Base-by-base conservation (phyloP, 2,113 vertebrate genomes). In the Gavia stellata region DNA sequence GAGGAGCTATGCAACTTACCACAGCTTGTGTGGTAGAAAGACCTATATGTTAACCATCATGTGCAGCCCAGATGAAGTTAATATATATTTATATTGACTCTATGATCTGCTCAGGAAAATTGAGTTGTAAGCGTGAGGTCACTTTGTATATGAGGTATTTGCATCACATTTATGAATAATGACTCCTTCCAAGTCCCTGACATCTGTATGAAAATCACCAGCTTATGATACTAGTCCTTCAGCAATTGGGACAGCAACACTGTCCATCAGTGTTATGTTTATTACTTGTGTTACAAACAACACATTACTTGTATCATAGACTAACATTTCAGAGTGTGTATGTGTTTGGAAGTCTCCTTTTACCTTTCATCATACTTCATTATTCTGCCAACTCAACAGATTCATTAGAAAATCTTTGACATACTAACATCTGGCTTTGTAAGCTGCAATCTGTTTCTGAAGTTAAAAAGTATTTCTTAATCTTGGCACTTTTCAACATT, bases 401-500 rank as follows among this genome's bases (percentile, higher is more conserved):
- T 74, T 67, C 73, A 38, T 4, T 77, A 56, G 29, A 77, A 88
- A 59, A 74, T 55, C 14, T 66, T 67, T 92, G 42, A 70, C 18
- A 31, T 70, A 42, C 13, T 20, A 83, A 49, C n/a, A 81, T 55
- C 40, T 85, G 49, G 18, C 21, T 90, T 73, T 88, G 36, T 66
- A 78, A 59, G 3, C 5, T 52, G 19, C 11, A 47, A 42, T 66
- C 20, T 81, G 59, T 8, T 88, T 86, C 31, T 71, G 47, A 86
- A 83, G 62, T 71, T 77, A 42, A 58, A 84, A 92, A 80, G 8
- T 68, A 28, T 73, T 95, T 95, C 24, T 73, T 53, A 77, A 38
- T 88, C 40, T 25, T 88, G 29, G 25, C 34, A 66, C 58, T 93
- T 89, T 66, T 66, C 31, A 70, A 24, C 33, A 25, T 88, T 88